Base-by-base conservation (phyloP, 2,888 invertebrate genomes). In the Tetanocera ferruginea region DNA sequence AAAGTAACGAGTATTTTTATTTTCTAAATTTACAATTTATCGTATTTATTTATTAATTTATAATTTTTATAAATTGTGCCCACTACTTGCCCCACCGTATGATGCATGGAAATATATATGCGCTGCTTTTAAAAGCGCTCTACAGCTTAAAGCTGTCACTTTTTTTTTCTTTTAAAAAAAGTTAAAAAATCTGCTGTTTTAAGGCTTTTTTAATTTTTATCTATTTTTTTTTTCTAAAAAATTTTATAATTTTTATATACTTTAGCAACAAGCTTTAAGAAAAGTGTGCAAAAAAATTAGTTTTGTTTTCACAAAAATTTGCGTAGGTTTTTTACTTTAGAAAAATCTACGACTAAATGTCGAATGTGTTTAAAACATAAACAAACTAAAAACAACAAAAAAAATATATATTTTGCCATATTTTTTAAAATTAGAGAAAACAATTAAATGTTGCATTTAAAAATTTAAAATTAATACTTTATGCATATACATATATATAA, bases 341-440 rank as follows among this genome's bases (percentile, higher is more conserved):
- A 87, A 87, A 87, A 87, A 86, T 86, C 88, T 88, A 86, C 87
- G 82, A 84, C 85, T 88, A 87, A 87, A 87, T 87, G 85, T 81
- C 73, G 67, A 80, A 82, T 86, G 87, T 82, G 84, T 84, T 81
- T 81, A 23, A 77, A 80, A 78, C n/a, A 77, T 79, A 79, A 67
- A 81, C 73, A 79, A 75, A 62, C n/a, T 55, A 57, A 79, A 72
- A 79, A 37, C 6, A 37, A 43, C 11, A 31, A 37, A 43, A 43
- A 31, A 43, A 43, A 43, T 43, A 43, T 43, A 43, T 14, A 11
- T 82, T 81, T 83, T 82, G 83, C 82, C 82, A 82, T 82, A 83
- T 82, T 82, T 81, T 82, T 75, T 77, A 78, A n/a, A 80, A 80
- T 79, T 81, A 82, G 78, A 79, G 49, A 80, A 81, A 82, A 82